These are phyloP conservation scores for Cichladusa arquata DNA, from an alignment of 2,113 vertebrate species.

Conservation along the genomic window DNA sequence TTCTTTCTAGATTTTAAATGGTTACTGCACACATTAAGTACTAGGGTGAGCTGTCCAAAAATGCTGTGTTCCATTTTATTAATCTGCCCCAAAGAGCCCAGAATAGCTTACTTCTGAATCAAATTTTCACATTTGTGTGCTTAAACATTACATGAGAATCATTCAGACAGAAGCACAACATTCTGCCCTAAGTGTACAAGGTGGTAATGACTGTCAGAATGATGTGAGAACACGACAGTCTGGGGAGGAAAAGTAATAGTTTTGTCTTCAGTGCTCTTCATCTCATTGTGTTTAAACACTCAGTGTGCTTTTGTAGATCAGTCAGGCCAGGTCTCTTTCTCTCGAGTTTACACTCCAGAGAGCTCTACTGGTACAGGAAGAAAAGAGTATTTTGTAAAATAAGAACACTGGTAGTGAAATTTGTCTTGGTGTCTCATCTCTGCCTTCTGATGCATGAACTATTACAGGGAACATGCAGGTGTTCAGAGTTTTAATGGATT, in stretches of 20 bases:
- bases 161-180: neutral
- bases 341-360: neutral
- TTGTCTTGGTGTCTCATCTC: neutral
- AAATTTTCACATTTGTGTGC: neutral
- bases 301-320: neutral
- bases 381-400: neutral
- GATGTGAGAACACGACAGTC: neutral
- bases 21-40: neutral
- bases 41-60: neutral
- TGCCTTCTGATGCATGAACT: neutral
- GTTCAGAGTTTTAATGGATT: neutral
- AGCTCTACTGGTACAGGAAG: neutral
- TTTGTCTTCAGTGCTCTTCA: neutral
- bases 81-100: neutral
- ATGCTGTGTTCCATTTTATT: neutral
- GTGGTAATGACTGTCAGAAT: slow-evolving; percentile 8
- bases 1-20: neutral
- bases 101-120: neutral
- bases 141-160: neutral
- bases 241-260: neutral
- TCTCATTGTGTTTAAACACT: neutral
- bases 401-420: neutral
- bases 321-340: neutral
- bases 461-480: neutral
- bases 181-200: neutral